Base-by-base conservation (phyloP, 2,888 invertebrate genomes). In the Synergus laeviventris region DNA sequence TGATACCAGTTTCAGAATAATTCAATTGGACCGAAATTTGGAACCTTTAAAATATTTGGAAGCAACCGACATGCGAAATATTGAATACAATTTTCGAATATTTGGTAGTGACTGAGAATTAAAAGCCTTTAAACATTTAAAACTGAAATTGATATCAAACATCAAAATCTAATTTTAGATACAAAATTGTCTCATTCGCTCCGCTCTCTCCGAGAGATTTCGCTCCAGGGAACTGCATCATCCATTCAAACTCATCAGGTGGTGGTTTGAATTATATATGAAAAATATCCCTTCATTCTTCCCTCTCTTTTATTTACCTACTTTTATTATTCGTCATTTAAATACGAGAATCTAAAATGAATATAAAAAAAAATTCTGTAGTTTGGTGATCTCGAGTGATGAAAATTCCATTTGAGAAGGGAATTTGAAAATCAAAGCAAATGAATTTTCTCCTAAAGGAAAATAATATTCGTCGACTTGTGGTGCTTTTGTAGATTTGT, bases 401-500 rank as follows among this genome's bases (percentile, higher is more conserved):
- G 21, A 59, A 12, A 1, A 12, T 24, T 12, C 14, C 2, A 61
- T 61, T 61, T n/a, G 16, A n/a, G 1, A 16, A 38, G 36, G 36
- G 36, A 9, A 24, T 14, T 18, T 24, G 3, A n/a, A 39, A 42
- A 21, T 8, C 7, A 21, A 42, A 21, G 2, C 7, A 21, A 39
- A 45, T 16, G 4, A 12, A 54, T 24, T 54, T 73, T 70, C 1
- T 18, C 21, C 4, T 16, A 75, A 73, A 61, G 45, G 49, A 18
- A 70, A 12, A 74, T 39, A 54, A 64, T 54, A 21, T 73, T 73
- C n/a, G 16, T 66, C 4, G n/a, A 49, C n/a, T 78, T 81, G 81
- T 75, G 80, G 80, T 79, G 76, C 79, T 76, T 80, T 81, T 77
- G 81, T 56, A 56, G 54, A 56, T 21, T 45, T 45, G 45, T 45